Conservation (phyloP, 2,113 vertebrate genomes). For the Zosterops lateralis region DNA sequence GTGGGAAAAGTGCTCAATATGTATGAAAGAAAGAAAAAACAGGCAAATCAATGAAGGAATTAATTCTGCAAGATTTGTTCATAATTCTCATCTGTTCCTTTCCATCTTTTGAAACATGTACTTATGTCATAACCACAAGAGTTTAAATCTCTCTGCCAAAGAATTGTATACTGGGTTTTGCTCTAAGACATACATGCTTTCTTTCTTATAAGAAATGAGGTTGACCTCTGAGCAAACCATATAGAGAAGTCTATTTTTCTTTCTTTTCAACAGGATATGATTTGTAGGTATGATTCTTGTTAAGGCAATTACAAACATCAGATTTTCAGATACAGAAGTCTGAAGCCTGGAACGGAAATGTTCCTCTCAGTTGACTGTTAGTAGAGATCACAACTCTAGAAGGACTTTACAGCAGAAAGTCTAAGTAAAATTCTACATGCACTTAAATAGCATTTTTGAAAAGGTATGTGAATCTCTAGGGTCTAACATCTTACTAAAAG, state of each 20-base stretch:
- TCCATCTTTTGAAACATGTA: background rate
- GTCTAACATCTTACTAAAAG: background rate
- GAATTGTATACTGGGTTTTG: background rate
- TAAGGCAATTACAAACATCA: background rate
- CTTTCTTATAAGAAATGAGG: background rate
- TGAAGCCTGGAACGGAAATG: background rate
- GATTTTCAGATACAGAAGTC: background rate
- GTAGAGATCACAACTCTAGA: background rate
- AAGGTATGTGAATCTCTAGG: background rate
- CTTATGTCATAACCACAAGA: background rate
- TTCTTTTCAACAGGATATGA: background rate
- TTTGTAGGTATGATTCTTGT: background rate
- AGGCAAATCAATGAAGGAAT: slow-evolving; percentile 1
- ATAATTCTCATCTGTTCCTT: background rate
- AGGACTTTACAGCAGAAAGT: background rate
- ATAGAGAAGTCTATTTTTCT: background rate
- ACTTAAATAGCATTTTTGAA: background rate
- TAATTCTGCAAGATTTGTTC: background rate
- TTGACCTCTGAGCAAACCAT: background rate
- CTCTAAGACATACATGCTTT: background rate
- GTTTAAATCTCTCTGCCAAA: background rate
- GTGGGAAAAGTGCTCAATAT: background rate
- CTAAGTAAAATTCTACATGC: background rate
- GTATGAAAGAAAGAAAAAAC: slow-evolving; percentile 4
- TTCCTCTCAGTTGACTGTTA: background rate